These are phyloP conservation scores for Leucopsar rothschildi DNA, from an alignment of 2,113 vertebrate genomes.

Conservation along the genomic window DNA sequence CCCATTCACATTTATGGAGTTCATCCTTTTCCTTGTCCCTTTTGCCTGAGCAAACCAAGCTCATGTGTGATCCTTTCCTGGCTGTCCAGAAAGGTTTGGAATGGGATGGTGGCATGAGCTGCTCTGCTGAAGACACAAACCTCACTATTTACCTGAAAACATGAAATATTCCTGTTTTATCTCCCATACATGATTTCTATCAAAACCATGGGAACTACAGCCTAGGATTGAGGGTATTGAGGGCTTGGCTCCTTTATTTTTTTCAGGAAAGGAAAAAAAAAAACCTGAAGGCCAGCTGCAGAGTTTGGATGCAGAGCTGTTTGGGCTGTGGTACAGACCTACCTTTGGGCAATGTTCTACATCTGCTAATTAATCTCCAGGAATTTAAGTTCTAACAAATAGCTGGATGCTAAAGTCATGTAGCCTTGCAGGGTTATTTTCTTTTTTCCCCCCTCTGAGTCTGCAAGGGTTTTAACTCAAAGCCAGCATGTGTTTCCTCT, in stretches of 20 bases:
- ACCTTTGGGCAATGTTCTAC: constrained; percentile 23
- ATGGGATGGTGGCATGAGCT: neutral
- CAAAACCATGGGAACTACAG: neutral
- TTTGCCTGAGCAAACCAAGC: neutral
- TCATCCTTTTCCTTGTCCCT: neutral
- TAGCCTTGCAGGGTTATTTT: constrained; percentile 14
- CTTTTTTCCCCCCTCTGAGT: neutral
- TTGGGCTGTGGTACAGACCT: constrained; percentile 23
- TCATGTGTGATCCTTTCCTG: neutral
- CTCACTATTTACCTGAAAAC: neutral
- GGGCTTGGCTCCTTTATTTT: neutral
- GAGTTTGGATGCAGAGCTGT: neutral
- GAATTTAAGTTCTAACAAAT: constrained; percentile 67
- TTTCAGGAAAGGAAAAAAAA: neutral
- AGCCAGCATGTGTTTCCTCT: neutral
- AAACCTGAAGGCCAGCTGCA: neutral
- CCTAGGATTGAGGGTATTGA: neutral
- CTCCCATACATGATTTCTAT: neutral
- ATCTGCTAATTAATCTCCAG: constrained; percentile 59
- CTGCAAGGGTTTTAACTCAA: neutral
- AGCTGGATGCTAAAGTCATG: constrained; percentile 62
- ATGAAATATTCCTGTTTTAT: neutral
- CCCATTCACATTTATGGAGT: neutral
- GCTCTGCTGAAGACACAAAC: neutral
- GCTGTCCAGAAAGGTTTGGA: neutral